A percentile compares a stretch with the other conserved stretches of the same genome.
Evolutionary conservation across 2,888 invertebrate genomes (phyloP).

Genomic region (Taphrorychus bicolor): DNA sequence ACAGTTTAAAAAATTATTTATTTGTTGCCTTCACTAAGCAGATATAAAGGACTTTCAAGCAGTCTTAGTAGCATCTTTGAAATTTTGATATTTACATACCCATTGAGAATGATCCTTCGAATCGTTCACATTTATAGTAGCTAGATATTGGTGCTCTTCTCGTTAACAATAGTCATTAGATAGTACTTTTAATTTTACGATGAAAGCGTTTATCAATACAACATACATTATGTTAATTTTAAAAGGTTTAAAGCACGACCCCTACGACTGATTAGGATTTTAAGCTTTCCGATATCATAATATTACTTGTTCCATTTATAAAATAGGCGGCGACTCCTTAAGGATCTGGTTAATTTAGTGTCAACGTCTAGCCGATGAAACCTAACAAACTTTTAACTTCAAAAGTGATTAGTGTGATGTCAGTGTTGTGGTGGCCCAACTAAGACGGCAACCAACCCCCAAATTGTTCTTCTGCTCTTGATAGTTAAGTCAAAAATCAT

Average conservation of each 20-base stretch:
- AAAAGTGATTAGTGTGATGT: too few species aligned
- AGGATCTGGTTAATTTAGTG: not conserved
- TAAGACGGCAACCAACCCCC: too few species aligned
- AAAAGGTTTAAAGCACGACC: conserved; percentile 5
- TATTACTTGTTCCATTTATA: not conserved
- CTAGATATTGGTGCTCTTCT: conserved; percentile 44
- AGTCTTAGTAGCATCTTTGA: conserved; percentile 50
- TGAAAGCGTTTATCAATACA: conserved; percentile 24
- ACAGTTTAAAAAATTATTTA: conserved; percentile 38
- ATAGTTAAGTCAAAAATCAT: too few species aligned
- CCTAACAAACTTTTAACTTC: not conserved
- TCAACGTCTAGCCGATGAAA: not conserved
- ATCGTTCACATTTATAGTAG: conserved; percentile 40
- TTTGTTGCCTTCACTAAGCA: conserved; percentile 51
- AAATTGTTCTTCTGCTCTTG: too few species aligned
- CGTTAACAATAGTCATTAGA: conserved; percentile 39
- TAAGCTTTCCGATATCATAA: not conserved
- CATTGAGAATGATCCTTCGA: conserved; percentile 43
- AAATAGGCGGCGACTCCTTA: not conserved
- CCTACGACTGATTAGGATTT: not conserved
- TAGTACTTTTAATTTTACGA: conserved; percentile 18
- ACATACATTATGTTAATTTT: conserved; percentile 10
- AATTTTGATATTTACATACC: conserved; percentile 47
- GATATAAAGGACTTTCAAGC: conserved; percentile 51
- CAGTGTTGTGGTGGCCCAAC: too few species aligned